Percentiles rank a stretch among this genome's conserved stretches.
Conservation (phyloP, 2,113 vertebrate genomes). For the Osmerus mordax region DNA sequence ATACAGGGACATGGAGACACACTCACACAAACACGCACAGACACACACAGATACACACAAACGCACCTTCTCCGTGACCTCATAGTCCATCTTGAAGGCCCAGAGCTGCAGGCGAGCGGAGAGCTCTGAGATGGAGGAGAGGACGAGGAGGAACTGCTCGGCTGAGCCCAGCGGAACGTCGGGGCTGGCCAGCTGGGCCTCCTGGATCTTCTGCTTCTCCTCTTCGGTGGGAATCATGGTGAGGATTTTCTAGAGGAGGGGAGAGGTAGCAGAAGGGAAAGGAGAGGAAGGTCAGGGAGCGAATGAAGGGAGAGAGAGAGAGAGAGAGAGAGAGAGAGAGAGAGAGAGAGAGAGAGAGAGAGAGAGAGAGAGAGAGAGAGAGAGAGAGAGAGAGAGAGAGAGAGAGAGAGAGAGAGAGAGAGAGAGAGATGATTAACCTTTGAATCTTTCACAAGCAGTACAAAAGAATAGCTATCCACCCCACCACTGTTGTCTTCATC, state of each 20-base stretch:
- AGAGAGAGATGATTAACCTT: not conserved
- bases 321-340: not conserved
- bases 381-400: not conserved
- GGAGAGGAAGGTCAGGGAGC: not conserved
- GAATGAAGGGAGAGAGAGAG: not conserved
- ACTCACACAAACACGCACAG: slow-evolving; percentile 3
- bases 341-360: not conserved
- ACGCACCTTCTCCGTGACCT: slow-evolving; percentile 90
- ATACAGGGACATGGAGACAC: slow-evolving; percentile 38
- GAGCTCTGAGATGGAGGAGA: slow-evolving; percentile 93
- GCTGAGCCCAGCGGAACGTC: slow-evolving; percentile 89
- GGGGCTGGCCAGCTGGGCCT: slow-evolving; percentile 88
- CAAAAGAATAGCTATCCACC: not conserved
- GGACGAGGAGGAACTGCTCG: slow-evolving; percentile 93
- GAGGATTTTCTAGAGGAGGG: slow-evolving; percentile 84
- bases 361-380: not conserved
- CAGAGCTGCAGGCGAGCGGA: slow-evolving; percentile 93
- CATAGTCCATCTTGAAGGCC: slow-evolving; percentile 98
- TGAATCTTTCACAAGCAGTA: no score
- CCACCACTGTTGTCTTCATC: not conserved
- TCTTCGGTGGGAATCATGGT: slow-evolving; percentile 95
- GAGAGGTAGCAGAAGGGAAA: no score
- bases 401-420: not conserved
- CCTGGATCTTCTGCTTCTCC: slow-evolving; percentile 96
- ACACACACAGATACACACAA: slow-evolving; percentile 11